Percentiles rank a stretch among this genome's conserved stretches.
Evolutionary conservation across 2,888 invertebrate species (phyloP).

Genomic region (Branchipolynoe longqiensis): DNA sequence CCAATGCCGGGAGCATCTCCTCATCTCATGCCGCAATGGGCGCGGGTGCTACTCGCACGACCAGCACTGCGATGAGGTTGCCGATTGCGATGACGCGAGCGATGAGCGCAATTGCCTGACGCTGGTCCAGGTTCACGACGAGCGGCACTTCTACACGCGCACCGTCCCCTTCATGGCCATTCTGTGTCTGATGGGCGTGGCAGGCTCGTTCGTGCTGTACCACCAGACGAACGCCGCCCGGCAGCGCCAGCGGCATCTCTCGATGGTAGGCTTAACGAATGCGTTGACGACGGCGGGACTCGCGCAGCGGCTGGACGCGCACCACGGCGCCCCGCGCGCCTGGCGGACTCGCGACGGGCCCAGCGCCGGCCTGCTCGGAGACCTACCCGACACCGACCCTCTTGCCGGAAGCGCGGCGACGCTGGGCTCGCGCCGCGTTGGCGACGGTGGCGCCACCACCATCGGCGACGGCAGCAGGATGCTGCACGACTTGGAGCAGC

Average conservation of each 20-base stretch:
- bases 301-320: slow-evolving; percentile 11
- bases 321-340: background rate
- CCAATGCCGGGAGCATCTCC: background rate
- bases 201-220: slow-evolving; percentile 40
- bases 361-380: slow-evolving; percentile 3
- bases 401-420: background rate
- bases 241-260: slow-evolving; percentile 44
- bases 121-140: slow-evolving; percentile 38
- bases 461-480: background rate
- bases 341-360: slow-evolving; percentile 35
- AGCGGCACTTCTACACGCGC: slow-evolving; percentile 46
- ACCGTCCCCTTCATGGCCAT: slow-evolving; percentile 54
- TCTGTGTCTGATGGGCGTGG: slow-evolving; percentile 44
- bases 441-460: background rate
- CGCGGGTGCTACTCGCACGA: slow-evolving; percentile 10
- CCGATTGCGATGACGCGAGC: slow-evolving; percentile 35
- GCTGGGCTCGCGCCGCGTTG: background rate
- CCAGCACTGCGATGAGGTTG: slow-evolving; percentile 32
- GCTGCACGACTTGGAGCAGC: slow-evolving; percentile 12
- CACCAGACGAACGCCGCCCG: slow-evolving; percentile 46
- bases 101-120: slow-evolving; percentile 41
- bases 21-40: slow-evolving; percentile 31
- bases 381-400: slow-evolving; percentile 6
- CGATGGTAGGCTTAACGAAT: slow-evolving; percentile 47
- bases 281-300: slow-evolving; percentile 31